Percentiles rank a stretch among this genome's conserved stretches.
These are phyloP conservation scores for Pseudorhombus dupliciocellatus DNA, from an alignment of 2,113 vertebrate genomes.

Conservation along the genomic window DNA sequence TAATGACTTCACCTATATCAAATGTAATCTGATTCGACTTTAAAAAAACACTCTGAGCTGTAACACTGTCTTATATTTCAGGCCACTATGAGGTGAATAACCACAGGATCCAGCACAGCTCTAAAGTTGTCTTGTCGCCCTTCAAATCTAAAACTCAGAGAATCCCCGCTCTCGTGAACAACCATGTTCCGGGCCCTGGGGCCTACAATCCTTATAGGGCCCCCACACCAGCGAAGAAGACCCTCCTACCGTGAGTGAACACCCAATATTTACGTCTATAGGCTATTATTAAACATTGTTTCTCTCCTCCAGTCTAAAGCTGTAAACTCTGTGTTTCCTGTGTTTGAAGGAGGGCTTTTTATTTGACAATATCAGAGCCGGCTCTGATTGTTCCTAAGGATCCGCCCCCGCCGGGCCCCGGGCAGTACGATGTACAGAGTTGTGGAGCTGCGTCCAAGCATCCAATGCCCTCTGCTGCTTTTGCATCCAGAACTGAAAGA, in stretches of 20 bases:
- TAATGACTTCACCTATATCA: constrained; percentile 34
- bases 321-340: constrained; percentile 33
- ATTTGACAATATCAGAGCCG: constrained; percentile 74
- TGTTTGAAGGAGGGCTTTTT: constrained; percentile 75
- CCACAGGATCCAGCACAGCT: constrained; percentile 64
- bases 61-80: constrained; percentile 42
- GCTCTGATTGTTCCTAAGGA: constrained; percentile 70
- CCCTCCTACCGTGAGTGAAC: constrained; percentile 72
- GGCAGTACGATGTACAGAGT: constrained; percentile 76
- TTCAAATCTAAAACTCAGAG: constrained; percentile 79
- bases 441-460: constrained; percentile 52
- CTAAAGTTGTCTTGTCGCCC: constrained; percentile 72
- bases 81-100: constrained; percentile 80
- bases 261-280: neutral
- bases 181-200: constrained; percentile 77
- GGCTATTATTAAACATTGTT: neutral
- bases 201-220: constrained; percentile 72
- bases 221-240: constrained; percentile 55
- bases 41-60: neutral
- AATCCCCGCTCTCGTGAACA: constrained; percentile 26
- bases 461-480: constrained; percentile 76
- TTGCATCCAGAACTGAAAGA: constrained; percentile 78
- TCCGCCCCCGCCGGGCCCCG: constrained; percentile 78
- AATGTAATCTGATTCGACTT: neutral
- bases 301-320: neutral